Base-by-base conservation (phyloP, 1,140 invertebrate genomes). In the Acromyrmex heyeri region DNA sequence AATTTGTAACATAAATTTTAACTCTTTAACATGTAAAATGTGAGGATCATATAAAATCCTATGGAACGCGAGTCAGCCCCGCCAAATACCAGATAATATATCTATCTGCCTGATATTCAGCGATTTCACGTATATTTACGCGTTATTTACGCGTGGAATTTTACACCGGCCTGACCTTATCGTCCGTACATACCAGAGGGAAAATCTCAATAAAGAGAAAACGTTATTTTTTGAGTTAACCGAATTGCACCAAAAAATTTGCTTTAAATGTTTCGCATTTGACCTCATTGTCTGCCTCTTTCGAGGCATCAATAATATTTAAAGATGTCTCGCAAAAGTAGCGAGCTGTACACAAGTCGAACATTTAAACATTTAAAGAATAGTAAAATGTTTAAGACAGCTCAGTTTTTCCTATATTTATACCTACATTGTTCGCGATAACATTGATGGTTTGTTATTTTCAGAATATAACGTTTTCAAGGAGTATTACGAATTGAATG, bases 111-210 rank as follows among this genome's bases (percentile, higher is more conserved):
- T 44, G 44, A 57, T 44, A 62, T 50, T 61, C 69, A 38, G n/a
- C 70, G 38, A 61, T 73, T 83, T 73, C 70, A 24, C 44, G 44
- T 61, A 24, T 38, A 61, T 44, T 44, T 44, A 10, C 38, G 38
- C 18, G 79, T 44, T 61, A 83, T 83, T 75, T 73, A 73, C 27
- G 55, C 38, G 57, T 18, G 67, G 79, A 34, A 82, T 82, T 82
- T 82, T 82, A 82, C 24, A 21, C n/a, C 30, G 8, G 16, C 27
- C 24, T 34, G 48, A 27, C 44, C 38, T 48, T 78, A 67, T 53
- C 76, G 77, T 14, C 14, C 48, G 48, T 38, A 38, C 18, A 27
- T 44, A 44, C 50, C 30, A 7, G 34, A 38, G 24, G 27, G 18
- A 55, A 59, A 70, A 64, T 65, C 5, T 12, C 24, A 50, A 72